Evolutionary conservation across 2,113 vertebrate genomes (phyloP).

Genomic region (Grammatotria lemairii): DNA sequence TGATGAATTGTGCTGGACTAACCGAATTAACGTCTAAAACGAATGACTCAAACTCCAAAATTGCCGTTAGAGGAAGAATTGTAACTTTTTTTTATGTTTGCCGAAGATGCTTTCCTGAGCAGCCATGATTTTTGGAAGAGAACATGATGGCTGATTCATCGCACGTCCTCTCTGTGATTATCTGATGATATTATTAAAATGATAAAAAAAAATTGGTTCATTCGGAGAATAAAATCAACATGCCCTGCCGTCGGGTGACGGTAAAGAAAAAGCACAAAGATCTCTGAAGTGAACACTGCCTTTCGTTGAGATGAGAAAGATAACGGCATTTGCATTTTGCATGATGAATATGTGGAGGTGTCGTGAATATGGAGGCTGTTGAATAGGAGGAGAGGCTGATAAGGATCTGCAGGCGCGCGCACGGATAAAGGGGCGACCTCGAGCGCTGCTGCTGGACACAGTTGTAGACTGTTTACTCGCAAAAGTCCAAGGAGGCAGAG

Average conservation of each 20-base stretch:
- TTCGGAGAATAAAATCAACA: background rate
- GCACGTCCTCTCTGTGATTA: constrained; percentile 5
- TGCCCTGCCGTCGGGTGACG: background rate
- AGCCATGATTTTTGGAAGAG: background rate
- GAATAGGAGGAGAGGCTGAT: constrained; percentile 51
- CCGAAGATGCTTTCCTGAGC: background rate
- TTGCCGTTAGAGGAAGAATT: background rate
- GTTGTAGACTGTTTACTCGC: constrained; percentile 29
- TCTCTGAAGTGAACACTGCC: background rate
- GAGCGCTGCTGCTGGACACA: constrained; percentile 16
- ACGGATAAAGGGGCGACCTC: constrained; percentile 18
- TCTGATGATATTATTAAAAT: constrained; percentile 9
- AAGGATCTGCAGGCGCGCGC: constrained; percentile 49
- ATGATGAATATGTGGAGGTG: constrained; percentile 66
- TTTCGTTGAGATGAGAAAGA: constrained; percentile 21
- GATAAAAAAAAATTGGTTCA: background rate
- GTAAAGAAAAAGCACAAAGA: background rate
- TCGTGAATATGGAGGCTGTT: constrained; percentile 69
- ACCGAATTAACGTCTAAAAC: background rate
- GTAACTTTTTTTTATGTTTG: constrained; percentile 59
- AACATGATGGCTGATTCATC: background rate
- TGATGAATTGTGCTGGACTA: background rate
- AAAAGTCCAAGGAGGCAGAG: constrained; percentile 34
- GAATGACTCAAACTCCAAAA: constrained; percentile 3
- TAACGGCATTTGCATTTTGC: constrained; percentile 66